These are phyloP conservation scores for Incurvaria masculella DNA, from an alignment of 2,888 invertebrate genomes.

Conservation along the genomic window DNA sequence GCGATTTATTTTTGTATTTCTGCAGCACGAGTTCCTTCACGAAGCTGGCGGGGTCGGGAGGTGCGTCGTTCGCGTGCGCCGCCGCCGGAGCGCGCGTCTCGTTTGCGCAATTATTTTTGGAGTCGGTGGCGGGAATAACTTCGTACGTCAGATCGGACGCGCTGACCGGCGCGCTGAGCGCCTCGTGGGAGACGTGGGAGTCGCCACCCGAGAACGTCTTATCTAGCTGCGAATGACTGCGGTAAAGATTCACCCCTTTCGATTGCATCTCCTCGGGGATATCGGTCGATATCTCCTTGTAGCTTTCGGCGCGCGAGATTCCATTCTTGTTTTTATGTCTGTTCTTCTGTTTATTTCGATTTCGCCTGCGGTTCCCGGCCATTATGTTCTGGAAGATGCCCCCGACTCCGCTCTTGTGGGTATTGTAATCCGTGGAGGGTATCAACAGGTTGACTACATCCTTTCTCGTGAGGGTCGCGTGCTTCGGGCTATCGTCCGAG, in stretches of 20 bases:
- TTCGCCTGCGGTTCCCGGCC: slow-evolving; percentile 36
- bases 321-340: slow-evolving; percentile 27
- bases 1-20: slow-evolving; percentile 37
- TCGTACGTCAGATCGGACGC: background rate
- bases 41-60: slow-evolving; percentile 36
- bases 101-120: background rate
- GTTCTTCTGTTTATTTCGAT: slow-evolving; percentile 19
- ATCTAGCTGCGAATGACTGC: slow-evolving; percentile 28
- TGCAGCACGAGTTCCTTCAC: slow-evolving; percentile 45
- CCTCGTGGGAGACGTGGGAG: slow-evolving; percentile 16
- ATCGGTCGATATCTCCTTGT: slow-evolving; percentile 18
- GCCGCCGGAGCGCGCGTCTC: slow-evolving; percentile 23
- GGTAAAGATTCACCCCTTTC: slow-evolving; percentile 22
- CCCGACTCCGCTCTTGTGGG: slow-evolving; percentile 38
- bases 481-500: background rate
- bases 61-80: slow-evolving; percentile 22
- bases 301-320: slow-evolving; percentile 29
- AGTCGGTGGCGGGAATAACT: background rate
- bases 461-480: slow-evolving; percentile 23
- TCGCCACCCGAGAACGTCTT: slow-evolving; percentile 12
- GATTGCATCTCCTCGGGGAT: slow-evolving; percentile 26
- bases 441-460: slow-evolving; percentile 48
- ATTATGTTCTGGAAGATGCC: slow-evolving; percentile 41
- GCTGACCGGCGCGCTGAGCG: slow-evolving; percentile 20
- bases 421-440: slow-evolving; percentile 38